phyloP scores from a whole-genome alignment of 2,113 vertebrate species.

The Xenus cinereus region DNA sequence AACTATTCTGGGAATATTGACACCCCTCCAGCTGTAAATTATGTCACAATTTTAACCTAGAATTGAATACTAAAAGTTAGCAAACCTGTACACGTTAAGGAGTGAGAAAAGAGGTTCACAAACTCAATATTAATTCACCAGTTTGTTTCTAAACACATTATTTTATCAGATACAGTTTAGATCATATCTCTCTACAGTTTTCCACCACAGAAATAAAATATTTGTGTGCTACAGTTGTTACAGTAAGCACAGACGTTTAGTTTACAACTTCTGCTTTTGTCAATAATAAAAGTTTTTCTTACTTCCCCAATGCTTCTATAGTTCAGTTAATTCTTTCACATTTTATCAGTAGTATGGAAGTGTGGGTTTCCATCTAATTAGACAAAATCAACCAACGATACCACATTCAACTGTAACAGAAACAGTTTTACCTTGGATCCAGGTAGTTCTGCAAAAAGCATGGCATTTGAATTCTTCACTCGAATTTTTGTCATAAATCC shows the following conservation, averaged over 20 bases:
- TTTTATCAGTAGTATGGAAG: background rate
- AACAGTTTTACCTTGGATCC: background rate
- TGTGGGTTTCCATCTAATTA: background rate
- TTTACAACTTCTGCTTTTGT: background rate
- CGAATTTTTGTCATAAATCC: background rate
- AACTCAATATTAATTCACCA: background rate
- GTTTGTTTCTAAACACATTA: background rate
- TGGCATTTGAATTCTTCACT: background rate
- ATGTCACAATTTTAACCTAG: constrained; percentile 17
- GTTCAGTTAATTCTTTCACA: background rate
- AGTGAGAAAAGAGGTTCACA: background rate
- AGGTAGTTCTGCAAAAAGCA: background rate
- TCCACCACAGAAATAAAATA: background rate
- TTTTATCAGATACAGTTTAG: background rate
- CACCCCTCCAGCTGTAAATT: background rate
- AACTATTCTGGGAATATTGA: constrained; percentile 3
- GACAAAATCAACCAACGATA: background rate
- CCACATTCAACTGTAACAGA: background rate
- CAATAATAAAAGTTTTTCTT: background rate
- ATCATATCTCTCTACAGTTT: background rate
- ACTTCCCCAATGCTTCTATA: background rate
- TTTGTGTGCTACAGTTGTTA: background rate
- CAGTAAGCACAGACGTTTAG: no score
- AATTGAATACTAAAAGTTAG: background rate
- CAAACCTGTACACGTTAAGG: background rate